Conservation (phyloP, 2,113 vertebrate genomes). For the Colistium nudipinnis region DNA sequence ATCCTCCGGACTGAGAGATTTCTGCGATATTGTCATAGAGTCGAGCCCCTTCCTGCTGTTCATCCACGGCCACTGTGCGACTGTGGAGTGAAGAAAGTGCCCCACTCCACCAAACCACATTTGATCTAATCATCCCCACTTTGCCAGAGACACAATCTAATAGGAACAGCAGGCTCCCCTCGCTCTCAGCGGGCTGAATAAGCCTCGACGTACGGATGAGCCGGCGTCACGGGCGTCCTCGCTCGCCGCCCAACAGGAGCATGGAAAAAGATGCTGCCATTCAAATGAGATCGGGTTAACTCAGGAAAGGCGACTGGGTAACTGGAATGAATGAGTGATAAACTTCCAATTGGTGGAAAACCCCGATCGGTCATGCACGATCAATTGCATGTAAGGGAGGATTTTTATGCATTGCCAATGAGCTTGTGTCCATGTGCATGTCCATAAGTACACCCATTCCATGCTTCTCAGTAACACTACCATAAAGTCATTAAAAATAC, state of each 20-base stretch:
- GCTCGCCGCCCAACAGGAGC: conserved; percentile 40
- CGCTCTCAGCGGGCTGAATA: conserved; percentile 78
- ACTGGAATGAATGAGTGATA: conserved; percentile 24
- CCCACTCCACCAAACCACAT: conserved; percentile 72
- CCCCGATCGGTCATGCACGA: background rate
- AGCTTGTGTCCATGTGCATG: background rate
- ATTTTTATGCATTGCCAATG: background rate
- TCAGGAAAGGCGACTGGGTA: conserved; percentile 26
- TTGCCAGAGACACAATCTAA: conserved; percentile 77
- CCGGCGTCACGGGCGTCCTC: conserved; percentile 58
- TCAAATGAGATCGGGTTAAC: conserved; percentile 48
- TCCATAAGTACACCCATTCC: background rate
- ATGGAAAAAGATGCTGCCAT: conserved; percentile 49
- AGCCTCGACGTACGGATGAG: conserved; percentile 72
- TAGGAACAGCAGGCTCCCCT: conserved; percentile 71
- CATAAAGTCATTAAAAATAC: conserved; percentile 17
- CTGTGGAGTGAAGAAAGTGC: conserved; percentile 69
- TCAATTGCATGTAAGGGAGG: background rate
- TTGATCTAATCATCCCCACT: conserved; percentile 80
- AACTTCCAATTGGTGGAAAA: conserved; percentile 25
- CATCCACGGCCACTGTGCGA: conserved; percentile 48
- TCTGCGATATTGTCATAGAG: conserved; percentile 48
- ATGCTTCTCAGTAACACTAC: conserved; percentile 43
- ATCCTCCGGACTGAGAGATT: conserved; percentile 38
- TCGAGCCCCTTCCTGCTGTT: conserved; percentile 47